Base-by-base conservation (phyloP, 2,888 invertebrate genomes). In the Allacma fusca region DNA sequence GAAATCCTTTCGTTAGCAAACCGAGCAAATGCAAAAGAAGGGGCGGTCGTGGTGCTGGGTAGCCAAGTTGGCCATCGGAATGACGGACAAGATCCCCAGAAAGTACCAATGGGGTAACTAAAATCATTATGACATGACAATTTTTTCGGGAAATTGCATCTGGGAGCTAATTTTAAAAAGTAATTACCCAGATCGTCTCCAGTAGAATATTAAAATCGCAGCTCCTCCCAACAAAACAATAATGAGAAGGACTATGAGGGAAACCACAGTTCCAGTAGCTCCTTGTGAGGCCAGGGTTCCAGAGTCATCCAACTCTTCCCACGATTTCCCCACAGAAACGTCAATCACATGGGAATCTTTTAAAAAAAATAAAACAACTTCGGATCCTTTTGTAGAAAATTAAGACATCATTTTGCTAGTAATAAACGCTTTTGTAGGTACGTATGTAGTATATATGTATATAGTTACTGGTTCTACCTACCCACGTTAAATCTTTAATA, bases 21-120 rank as follows among this genome's bases (percentile, higher is more conserved):
- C 12, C 83, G 40, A 5, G 83, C 83, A 72, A 83, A 83, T 1
- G 80, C 83, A 77, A 83, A 83, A 0, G 83, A 80, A 9, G 80
- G 75, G 4, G 69, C 26, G 24, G 64, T 4, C 0, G 29, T n/a
- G 13, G 72, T 23, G 12, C 24, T 65, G 1, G 59, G 29, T 12
- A 74, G 21, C 24, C 65, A 43, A 67, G 34, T 21, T 9, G 74
- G 74, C 16, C 64, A 4, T 24, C 26, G 74, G 24, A 59, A 62
- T 0, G 74, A n/a, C 26, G 65, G 64, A 24, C 73, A 64, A 1
- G 74, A 28, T 21, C 65, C 21, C 24, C 74, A 74, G 19, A 62
- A 62, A n/a, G 23, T 24, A 24, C 62, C n/a, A 4, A 26, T 12
- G 12, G 21, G 62, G 62, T 23, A 23, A 24, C 62, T 62, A 9